phyloP scores from a whole-genome alignment of 2,113 vertebrate genomes.

The Alethe diademata region DNA sequence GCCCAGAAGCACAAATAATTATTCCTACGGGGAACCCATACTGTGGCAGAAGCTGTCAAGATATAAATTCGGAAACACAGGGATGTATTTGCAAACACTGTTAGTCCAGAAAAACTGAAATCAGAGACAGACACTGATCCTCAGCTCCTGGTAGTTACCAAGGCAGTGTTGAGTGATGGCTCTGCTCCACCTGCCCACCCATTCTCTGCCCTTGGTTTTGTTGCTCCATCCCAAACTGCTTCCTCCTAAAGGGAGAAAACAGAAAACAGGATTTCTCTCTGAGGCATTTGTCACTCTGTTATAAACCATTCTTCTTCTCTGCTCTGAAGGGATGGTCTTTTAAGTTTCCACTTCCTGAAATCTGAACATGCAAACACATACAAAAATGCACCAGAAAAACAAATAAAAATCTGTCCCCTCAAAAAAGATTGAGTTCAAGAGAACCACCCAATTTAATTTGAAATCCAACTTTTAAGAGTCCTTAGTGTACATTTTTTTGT shows the following conservation, averaged over 20 bases:
- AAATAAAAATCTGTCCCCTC: background rate
- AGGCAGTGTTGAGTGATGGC: background rate
- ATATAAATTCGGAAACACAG: background rate
- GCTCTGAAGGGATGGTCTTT: background rate
- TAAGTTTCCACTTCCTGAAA: background rate
- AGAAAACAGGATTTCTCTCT: background rate
- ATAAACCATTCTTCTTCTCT: background rate
- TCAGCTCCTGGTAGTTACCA: background rate
- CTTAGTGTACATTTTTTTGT: background rate
- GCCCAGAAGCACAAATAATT: background rate
- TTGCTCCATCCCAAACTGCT: background rate
- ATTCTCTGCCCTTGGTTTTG: background rate
- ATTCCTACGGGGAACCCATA: background rate
- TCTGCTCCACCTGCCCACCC: background rate
- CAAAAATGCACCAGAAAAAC: background rate
- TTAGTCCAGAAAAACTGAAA: background rate
- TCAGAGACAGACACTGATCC: background rate
- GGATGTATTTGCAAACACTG: background rate
- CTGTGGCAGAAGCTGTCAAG: background rate
- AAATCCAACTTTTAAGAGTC: background rate
- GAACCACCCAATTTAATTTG: background rate
- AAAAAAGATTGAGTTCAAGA: background rate
- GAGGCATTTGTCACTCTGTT: background rate
- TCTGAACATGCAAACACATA: background rate
- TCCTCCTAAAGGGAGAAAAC: background rate